Base-by-base conservation (phyloP, 92 coral and sea anemone species). In the Virgularia gustaviana region DNA sequence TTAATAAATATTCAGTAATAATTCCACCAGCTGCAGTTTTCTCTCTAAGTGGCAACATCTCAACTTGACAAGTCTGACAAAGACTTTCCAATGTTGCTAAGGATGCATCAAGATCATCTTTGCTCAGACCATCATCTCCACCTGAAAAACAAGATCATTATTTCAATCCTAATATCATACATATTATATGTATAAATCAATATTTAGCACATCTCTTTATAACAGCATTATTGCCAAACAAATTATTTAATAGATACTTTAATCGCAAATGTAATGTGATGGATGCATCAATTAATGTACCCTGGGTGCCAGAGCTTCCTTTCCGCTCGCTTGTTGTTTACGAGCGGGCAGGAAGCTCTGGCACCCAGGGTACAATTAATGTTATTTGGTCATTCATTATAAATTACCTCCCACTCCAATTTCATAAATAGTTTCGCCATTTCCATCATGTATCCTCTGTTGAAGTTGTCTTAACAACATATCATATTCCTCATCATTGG, bases 361-460 rank as follows among this genome's bases (percentile, higher is more conserved):
- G n/a, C n/a, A n/a, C n/a, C n/a, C n/a, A n/a, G n/a, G n/a, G n/a
- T n/a, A n/a, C n/a, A n/a, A n/a, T n/a, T n/a, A n/a, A n/a, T n/a
- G n/a, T n/a, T n/a, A n/a, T n/a, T n/a, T n/a, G n/a, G n/a, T n/a
- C n/a, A n/a, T n/a, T n/a, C n/a, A n/a, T n/a, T n/a, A n/a, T n/a
- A n/a, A n/a, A n/a, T n/a, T 74, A 89, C 98, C 96, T 76, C 98
- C 98, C 18, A 90, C 85, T 25, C 98, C 98, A 73, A 92, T 79
- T 75, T 92, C 98, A 74, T 84, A 92, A 39, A 92, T 81, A 1
- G 96, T 87, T 45, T 92, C 98, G 54, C 98, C 96, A 43, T 89
- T 95, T 11, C 98, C 98, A 25, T 83, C 88, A 12, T 79, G 84
- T 27, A 92, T 44, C 70, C 98, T 78, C 56, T 86, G 85, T 49